Evolutionary conservation across 2,888 invertebrate genomes (phyloP).

Genomic region (Liodrosophila aerea): DNA sequence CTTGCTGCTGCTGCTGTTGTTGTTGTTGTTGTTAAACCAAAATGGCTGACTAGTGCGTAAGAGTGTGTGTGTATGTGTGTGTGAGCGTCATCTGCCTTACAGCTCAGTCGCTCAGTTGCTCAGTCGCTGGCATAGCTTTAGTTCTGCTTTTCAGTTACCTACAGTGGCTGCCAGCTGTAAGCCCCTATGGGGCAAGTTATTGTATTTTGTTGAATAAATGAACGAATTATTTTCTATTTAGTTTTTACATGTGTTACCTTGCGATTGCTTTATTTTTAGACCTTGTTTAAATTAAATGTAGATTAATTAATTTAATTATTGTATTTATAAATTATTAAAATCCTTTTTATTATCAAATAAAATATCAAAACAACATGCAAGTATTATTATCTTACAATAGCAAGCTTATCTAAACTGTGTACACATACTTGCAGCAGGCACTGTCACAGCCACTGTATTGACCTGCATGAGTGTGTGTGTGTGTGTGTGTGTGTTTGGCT

Average conservation of each 20-base stretch:
- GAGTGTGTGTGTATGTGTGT: conserved; percentile 11
- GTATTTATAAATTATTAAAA: not conserved
- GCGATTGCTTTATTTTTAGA: no score
- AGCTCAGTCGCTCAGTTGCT: conserved; percentile 53
- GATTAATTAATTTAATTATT: not conserved
- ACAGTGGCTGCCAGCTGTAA: conserved; percentile 27
- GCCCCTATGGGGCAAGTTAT: no score
- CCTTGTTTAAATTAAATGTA: no score
- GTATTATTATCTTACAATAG: no score
- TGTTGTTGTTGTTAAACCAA: conserved; percentile 43
- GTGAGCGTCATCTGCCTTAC: conserved; percentile 58
- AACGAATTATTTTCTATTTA: no score
- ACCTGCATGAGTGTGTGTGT: conserved; percentile 18
- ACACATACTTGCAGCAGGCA: conserved; percentile 6
- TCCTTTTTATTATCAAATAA: not conserved
- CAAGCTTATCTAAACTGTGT: no score
- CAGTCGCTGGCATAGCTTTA: conserved; percentile 4
- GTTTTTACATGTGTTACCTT: no score
- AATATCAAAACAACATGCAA: no score
- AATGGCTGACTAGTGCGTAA: conserved; percentile 46
- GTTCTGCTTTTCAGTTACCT: no score
- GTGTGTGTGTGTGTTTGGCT: no score
- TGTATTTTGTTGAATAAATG: no score
- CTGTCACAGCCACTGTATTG: conserved; percentile 19
- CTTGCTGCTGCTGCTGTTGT: conserved; percentile 14